phyloP scores from a whole-genome alignment of 2,113 vertebrate species.

The Pelusios castaneus region DNA sequence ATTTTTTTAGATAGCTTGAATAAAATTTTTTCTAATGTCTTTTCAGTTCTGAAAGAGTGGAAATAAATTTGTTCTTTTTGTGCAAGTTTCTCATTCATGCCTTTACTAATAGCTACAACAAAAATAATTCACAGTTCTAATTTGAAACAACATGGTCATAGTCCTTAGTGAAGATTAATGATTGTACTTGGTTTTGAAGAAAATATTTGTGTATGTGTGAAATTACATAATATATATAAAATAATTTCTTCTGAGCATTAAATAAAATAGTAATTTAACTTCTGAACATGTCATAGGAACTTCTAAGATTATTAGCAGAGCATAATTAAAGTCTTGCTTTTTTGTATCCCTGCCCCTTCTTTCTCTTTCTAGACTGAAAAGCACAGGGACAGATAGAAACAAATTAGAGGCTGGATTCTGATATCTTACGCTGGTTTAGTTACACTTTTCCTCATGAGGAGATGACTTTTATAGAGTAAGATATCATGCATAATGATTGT shows the following conservation, averaged over 20 bases:
- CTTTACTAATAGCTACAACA: neutral
- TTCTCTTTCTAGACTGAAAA: neutral
- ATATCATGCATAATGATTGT: neutral
- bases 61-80: neutral
- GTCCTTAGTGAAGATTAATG: neutral
- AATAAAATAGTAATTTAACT: no score
- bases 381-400: neutral
- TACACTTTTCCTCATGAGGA: neutral
- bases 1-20: neutral
- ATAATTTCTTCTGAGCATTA: no score
- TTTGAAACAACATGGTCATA: neutral
- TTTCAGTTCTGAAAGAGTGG: neutral
- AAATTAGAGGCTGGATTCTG: neutral
- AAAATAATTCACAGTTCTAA: neutral
- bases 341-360: neutral
- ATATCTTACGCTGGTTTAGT: neutral
- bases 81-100: neutral
- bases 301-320: neutral
- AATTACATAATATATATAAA: neutral
- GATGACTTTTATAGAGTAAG: neutral
- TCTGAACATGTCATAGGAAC: neutral
- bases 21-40: neutral
- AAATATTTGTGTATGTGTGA: neutral
- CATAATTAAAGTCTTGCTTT: neutral
- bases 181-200: neutral